Evolutionary conservation across 1,140 invertebrate genomes (phyloP).

Genomic region (Carposina sasakii): DNA sequence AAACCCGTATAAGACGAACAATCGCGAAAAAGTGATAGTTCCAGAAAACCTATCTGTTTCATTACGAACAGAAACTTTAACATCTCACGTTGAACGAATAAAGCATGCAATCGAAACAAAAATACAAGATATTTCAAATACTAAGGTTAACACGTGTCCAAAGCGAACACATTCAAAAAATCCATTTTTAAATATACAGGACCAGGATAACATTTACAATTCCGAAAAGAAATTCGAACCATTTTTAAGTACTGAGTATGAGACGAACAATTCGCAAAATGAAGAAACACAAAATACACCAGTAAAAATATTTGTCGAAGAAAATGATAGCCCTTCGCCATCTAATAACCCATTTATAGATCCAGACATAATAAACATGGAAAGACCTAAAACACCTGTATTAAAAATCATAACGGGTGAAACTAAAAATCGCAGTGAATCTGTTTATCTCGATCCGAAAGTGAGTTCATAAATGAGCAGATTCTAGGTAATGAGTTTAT

Average conservation of each 20-base stretch:
- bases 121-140: no score
- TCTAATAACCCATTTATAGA: slow-evolving; percentile 43
- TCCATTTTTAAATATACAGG: slow-evolving; percentile 46
- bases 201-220: slow-evolving; percentile 35
- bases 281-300: slow-evolving; percentile 41
- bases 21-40: slow-evolving; percentile 44
- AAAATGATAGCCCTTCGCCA: slow-evolving; percentile 12
- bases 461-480: slow-evolving; percentile 25
- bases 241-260: slow-evolving; percentile 49
- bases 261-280: slow-evolving; percentile 53
- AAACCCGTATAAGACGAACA: slow-evolving; percentile 34
- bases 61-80: slow-evolving; percentile 48
- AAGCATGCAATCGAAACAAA: no score
- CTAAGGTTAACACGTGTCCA: no score
- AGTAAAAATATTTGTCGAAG: slow-evolving; percentile 34
- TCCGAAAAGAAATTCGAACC: slow-evolving; percentile 44
- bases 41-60: slow-evolving; percentile 59
- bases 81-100: no score
- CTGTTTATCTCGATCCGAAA: slow-evolving; percentile 31
- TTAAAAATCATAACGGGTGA: slow-evolving; percentile 52
- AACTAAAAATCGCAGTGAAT: slow-evolving; percentile 29
- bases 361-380: slow-evolving; percentile 21
- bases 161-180: no score
- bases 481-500: slow-evolving; percentile 42
- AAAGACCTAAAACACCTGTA: slow-evolving; percentile 53